A percentile compares a stretch with the other conserved stretches of the same genome.
phyloP scores from a whole-genome alignment of 2,113 vertebrate species.

The Galemys pyrenaicus region DNA sequence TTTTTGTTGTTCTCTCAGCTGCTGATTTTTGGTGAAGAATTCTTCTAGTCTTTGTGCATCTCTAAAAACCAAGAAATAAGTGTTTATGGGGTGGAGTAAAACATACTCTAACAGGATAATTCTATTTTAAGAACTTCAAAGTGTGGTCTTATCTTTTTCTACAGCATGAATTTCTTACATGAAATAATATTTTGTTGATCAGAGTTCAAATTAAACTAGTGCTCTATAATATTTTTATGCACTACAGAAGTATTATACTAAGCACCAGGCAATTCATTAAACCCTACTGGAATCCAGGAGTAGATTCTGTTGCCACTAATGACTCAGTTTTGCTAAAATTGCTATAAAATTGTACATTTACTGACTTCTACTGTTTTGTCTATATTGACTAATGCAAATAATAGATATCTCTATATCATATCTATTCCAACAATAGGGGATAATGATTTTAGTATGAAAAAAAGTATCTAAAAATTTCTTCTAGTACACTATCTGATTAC shows the following conservation, averaged over 20 bases:
- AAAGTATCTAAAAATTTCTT: background rate
- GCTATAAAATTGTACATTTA: background rate
- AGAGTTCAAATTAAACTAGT: slow-evolving; percentile 36
- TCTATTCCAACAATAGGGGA: background rate
- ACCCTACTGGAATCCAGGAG: background rate
- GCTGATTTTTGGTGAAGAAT: slow-evolving; percentile 94
- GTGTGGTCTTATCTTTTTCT: background rate
- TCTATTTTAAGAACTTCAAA: slow-evolving; percentile 25
- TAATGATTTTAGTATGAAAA: background rate
- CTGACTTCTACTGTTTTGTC: slow-evolving; percentile 1
- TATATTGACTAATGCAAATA: slow-evolving; percentile 11
- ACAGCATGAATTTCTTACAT: background rate
- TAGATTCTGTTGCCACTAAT: background rate
- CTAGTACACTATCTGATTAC: background rate
- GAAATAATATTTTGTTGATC: slow-evolving; percentile 12
- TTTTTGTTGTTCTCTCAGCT: slow-evolving; percentile 95
- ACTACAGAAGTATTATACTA: background rate
- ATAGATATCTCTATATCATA: background rate
- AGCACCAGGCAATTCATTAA: background rate
- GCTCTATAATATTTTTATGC: background rate
- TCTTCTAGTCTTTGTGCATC: slow-evolving; percentile 96
- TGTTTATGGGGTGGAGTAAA: background rate
- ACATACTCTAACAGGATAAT: background rate
- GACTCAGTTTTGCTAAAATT: background rate
- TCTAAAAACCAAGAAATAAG: slow-evolving; percentile 82